A percentile compares a stretch with the other conserved stretches of the same genome.
phyloP scores from a whole-genome alignment of 2,797 vertebrate genomes.

The Sphenodon punctatus region DNA sequence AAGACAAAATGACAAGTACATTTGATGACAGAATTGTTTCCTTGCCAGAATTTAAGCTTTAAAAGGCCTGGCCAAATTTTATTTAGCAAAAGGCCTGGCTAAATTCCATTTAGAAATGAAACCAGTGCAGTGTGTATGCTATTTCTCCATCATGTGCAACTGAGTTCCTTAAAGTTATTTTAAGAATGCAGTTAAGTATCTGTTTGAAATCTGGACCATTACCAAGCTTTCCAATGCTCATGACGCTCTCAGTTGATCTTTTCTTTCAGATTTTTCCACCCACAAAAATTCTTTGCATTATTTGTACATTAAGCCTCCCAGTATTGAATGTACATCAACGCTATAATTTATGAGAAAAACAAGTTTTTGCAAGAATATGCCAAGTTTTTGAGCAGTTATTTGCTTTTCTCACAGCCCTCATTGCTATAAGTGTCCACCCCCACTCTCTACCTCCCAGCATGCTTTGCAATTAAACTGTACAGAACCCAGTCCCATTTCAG shows the following conservation, averaged over 20 bases:
- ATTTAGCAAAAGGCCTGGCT: no score
- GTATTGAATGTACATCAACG: not conserved
- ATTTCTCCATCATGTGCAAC: constrained; percentile 52
- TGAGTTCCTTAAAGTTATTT: constrained; percentile 59
- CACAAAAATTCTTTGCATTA: constrained; percentile 41
- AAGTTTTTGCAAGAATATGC: not conserved
- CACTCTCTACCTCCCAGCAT: not conserved
- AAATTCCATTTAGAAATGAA: constrained; percentile 62
- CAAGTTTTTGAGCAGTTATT: not conserved
- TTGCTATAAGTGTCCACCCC: not conserved
- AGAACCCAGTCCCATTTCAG: not conserved
- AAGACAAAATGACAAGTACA: constrained; percentile 69
- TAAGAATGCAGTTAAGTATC: constrained; percentile 70
- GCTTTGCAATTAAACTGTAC: not conserved
- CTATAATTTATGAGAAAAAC: constrained; percentile 30
- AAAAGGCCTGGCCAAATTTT: constrained; percentile 60
- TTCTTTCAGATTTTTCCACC: constrained; percentile 42
- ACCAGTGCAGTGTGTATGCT: constrained; percentile 34
- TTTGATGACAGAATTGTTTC: constrained; percentile 61
- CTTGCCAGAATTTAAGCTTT: constrained; percentile 58
- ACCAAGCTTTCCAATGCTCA: constrained; percentile 28
- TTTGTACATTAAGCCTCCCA: not conserved
- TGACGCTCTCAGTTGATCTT: constrained; percentile 22
- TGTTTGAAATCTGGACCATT: constrained; percentile 61
- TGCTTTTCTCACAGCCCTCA: not conserved